Evolutionary conservation across 2,888 invertebrate genomes (phyloP), one percentile per base, ranked within the genome.

Genomic region (Phortica magna): DNA sequence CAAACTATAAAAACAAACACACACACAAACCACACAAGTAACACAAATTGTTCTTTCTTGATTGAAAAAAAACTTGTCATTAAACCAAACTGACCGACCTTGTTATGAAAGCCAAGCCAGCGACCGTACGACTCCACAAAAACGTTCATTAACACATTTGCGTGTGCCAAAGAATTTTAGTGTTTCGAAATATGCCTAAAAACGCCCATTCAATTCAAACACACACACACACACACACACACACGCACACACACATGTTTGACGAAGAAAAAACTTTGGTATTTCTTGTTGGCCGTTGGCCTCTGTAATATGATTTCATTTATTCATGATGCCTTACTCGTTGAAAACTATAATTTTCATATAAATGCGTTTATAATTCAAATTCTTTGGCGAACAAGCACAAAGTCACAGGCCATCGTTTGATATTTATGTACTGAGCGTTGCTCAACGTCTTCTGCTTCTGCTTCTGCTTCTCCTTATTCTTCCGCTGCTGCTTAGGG

Each of bases 301-400:
- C 22, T 67, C 19, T n/a, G n/a, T 42, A 67, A 67, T 67, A 41
- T 67, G 42, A 42, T 67, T 67, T 67, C 42, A 67, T 67, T 67
- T 67, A 67, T 67, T 67, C 67, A 67, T 67, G 42, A 39, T 61
- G 61, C 61, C 22, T 61, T 10, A 61, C 10, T 19, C 19, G 17
- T 61, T 19, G 41, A 42, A 67, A 67, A 67, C 17, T 67, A 67
- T 67, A 67, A 67, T 67, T 67, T 67, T 67, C 42, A 67, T 67
- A 41, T 41, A 67, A 67, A 67, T 67, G 42, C 67, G 42, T 67
- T 67, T 67, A 67, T 67, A 67, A 67, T 67, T 42, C 67, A 67
- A 67, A 67, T 67, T 67, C 42, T 61, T 61, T 61, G 22, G 22
- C 17, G 31, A 31, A 1, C 31, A 0, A 31, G 31, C 55, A 55